Evolutionary conservation across 2,888 invertebrate genomes (phyloP), one percentile per base, ranked within the genome.

Genomic region (Calameuta pallipes): DNA sequence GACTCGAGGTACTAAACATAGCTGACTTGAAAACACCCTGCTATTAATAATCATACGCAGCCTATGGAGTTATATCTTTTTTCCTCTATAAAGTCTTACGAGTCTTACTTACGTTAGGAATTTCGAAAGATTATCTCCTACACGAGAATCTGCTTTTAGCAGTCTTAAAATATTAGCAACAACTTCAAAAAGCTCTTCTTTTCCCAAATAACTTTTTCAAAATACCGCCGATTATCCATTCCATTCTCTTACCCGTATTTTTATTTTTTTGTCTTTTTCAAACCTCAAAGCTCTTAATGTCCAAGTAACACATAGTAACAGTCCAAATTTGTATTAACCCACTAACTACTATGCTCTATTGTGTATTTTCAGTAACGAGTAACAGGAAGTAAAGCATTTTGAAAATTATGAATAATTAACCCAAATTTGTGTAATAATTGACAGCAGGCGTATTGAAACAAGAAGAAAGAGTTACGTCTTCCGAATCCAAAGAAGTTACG

Each of bases 11-110:
- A 74, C 74, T 74, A 56, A 41, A 56, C 23, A 73, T 74, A 76
- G 68, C 23, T 35, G 33, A 11, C 75, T 75, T 76, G 75, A 36
- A 76, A 80, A 78, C 78, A 74, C 37, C 75, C 56, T 73, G 70
- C 78, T 79, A 79, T 79, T 79, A 73, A 79, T 75, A 79, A 30
- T 36, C 70, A 30, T 56, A 23, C 23, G 23, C 23, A 56, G 56
- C 9, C 56, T 23, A 23, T 56, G 56, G 23, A 56, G 23, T 23
- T 23, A 56, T 56, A 23, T 56, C 2, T 23, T 15, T 56, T 23
- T 56, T 56, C 9, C 23, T 23, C 23, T 23, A 23, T 23, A 56
- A 23, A 56, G 9, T 56, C 56, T 56, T 56, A 9, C 15, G 56
- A 56, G 56, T 56, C 23, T 23, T 23, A 56, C 56, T 56, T 56